Conservation (phyloP, 2,113 vertebrate species). For the Actenoides hombroni region DNA sequence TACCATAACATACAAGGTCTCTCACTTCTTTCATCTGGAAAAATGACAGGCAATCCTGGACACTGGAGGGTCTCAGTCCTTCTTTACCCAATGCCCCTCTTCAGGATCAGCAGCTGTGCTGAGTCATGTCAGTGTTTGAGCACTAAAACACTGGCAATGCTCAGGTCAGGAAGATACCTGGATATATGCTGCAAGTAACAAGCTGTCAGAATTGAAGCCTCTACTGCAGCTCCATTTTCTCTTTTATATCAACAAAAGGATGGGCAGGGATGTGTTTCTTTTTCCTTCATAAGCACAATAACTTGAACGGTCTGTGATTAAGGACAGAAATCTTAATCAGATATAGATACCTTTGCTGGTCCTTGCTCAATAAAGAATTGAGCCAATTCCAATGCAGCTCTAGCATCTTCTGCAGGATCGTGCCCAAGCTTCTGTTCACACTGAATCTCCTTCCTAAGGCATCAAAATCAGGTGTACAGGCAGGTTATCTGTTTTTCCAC, state of each 20-base stretch:
- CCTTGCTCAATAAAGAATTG: conserved; percentile 87
- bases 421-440: conserved; percentile 76
- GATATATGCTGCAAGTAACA: neutral
- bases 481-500: conserved; percentile 38
- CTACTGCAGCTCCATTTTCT: neutral
- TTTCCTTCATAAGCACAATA: neutral
- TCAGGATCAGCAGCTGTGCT: neutral
- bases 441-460: conserved; percentile 84
- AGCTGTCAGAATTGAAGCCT: neutral
- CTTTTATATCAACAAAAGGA: neutral
- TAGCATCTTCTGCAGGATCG: conserved; percentile 86
- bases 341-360: conserved; percentile 78
- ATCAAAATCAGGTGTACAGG: conserved; percentile 33
- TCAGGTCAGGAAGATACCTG: neutral
- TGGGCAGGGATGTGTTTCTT: neutral
- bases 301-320: neutral
- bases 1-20: neutral
- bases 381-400: conserved; percentile 83
- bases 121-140: neutral
- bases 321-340: neutral
- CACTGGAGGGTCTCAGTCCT: neutral
- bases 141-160: neutral
- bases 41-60: neutral
- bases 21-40: neutral
- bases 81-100: neutral